Evolutionary conservation across 2,888 invertebrate species (phyloP).

Genomic region (Lottia gigantea): DNA sequence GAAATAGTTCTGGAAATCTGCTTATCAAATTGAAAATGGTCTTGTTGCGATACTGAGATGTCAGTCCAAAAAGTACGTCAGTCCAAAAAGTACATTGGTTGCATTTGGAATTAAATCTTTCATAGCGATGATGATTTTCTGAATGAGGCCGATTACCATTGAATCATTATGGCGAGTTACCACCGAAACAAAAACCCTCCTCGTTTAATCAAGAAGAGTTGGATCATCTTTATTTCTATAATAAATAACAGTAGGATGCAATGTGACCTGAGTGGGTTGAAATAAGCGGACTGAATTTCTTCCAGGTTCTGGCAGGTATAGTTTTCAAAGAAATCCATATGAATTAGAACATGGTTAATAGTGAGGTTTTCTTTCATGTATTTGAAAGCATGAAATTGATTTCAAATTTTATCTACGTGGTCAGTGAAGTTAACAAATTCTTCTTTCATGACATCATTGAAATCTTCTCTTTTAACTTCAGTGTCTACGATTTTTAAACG

Average conservation of each 20-base stretch:
- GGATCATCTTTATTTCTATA: constrained; percentile 11
- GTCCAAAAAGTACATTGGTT: constrained; percentile 20
- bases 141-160: constrained; percentile 19
- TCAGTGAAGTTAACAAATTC: constrained; percentile 17
- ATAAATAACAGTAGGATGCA: constrained; percentile 25
- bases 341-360: constrained; percentile 23
- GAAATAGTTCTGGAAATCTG: constrained; percentile 10
- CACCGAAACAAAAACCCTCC: constrained; percentile 23
- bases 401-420: constrained; percentile 20
- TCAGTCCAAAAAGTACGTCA: too few species aligned
- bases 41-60: constrained; percentile 6
- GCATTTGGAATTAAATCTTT: not conserved
- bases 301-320: constrained; percentile 23
- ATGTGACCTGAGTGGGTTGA: constrained; percentile 19
- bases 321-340: constrained; percentile 35
- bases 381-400: constrained; percentile 25
- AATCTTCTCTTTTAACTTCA: not conserved
- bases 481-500: constrained; percentile 12
- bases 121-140: constrained; percentile 11
- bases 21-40: constrained; percentile 1
- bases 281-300: constrained; percentile 32
- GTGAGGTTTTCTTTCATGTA: constrained; percentile 25
- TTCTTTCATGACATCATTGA: constrained; percentile 2
- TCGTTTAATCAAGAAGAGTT: not conserved
- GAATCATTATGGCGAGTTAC: constrained; percentile 17